phyloP scores from a whole-genome alignment of 2,888 invertebrate species.

The Onchidella celtica region DNA sequence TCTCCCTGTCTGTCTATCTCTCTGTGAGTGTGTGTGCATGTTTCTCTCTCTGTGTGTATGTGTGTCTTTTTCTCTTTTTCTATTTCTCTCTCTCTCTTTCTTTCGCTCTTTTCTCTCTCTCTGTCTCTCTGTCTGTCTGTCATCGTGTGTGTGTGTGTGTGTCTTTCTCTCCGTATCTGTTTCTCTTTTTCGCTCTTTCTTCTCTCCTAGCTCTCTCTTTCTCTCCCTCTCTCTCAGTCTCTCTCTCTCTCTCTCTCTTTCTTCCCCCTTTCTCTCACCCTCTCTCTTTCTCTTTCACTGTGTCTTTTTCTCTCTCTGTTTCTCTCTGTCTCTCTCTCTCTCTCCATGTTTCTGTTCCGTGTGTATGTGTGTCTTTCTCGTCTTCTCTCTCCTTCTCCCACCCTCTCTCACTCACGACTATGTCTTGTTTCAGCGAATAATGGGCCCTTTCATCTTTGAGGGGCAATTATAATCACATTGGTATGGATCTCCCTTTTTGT shows the following conservation, averaged over 20 bases:
- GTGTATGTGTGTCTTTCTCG: neutral
- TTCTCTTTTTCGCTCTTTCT: neutral
- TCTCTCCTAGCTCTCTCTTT: neutral
- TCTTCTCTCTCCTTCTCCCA: neutral
- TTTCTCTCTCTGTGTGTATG: neutral
- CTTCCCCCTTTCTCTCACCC: neutral
- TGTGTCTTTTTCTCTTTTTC: neutral
- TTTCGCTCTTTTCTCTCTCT: too few species aligned
- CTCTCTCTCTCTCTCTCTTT: neutral
- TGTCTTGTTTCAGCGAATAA: too few species aligned
- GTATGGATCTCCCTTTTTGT: too few species aligned
- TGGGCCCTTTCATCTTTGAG: too few species aligned
- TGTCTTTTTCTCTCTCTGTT: neutral
- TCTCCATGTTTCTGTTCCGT: neutral
- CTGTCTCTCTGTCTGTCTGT: conserved; percentile 15
- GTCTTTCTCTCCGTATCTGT: neutral
- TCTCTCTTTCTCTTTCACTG: too few species aligned
- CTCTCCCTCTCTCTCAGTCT: neutral
- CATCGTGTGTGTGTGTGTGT: neutral
- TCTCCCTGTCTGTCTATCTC: neutral
- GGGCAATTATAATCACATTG: too few species aligned
- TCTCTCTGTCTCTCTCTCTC: conserved; percentile 9
- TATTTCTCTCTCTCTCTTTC: neutral
- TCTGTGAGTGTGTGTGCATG: neutral
- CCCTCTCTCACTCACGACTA: too few species aligned